Evolutionary conservation across 2,113 vertebrate genomes (phyloP).

Genomic region (Nibea albiflora): DNA sequence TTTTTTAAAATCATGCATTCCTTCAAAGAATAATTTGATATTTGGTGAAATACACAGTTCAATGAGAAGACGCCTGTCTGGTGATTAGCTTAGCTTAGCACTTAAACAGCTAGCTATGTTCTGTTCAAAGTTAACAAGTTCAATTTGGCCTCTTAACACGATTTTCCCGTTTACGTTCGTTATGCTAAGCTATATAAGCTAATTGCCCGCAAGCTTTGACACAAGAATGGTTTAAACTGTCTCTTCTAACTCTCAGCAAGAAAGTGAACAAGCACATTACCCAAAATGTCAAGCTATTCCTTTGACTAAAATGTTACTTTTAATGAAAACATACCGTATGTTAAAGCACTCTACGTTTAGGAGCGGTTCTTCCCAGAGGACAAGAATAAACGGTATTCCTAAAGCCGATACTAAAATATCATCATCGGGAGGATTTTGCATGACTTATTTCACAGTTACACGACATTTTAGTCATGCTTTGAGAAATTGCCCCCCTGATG

Average conservation of each 20-base stretch:
- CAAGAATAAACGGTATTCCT: neutral
- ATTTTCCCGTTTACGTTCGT: neutral
- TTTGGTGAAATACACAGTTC: neutral
- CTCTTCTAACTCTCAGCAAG: neutral
- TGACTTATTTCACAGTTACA: conserved; percentile 34
- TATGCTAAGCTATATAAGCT: neutral
- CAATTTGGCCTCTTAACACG: neutral
- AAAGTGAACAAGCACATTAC: neutral
- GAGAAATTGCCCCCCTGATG: conserved; percentile 1
- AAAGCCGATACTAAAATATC: neutral
- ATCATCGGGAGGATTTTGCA: conserved; percentile 26
- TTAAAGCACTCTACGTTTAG: neutral
- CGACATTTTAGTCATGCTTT: conserved; percentile 5
- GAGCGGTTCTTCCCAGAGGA: neutral
- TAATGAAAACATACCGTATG: neutral
- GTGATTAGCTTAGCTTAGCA: neutral
- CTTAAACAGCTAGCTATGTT: neutral
- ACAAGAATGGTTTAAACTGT: neutral
- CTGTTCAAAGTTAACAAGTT: neutral
- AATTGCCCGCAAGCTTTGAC: neutral
- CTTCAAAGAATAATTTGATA: neutral
- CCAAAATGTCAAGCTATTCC: neutral
- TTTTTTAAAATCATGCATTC: neutral
- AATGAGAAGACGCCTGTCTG: neutral
- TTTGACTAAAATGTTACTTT: neutral